These are phyloP conservation scores for Conops quadrifasciatus DNA, from an alignment of 2,888 invertebrate genomes.

Conservation along the genomic window DNA sequence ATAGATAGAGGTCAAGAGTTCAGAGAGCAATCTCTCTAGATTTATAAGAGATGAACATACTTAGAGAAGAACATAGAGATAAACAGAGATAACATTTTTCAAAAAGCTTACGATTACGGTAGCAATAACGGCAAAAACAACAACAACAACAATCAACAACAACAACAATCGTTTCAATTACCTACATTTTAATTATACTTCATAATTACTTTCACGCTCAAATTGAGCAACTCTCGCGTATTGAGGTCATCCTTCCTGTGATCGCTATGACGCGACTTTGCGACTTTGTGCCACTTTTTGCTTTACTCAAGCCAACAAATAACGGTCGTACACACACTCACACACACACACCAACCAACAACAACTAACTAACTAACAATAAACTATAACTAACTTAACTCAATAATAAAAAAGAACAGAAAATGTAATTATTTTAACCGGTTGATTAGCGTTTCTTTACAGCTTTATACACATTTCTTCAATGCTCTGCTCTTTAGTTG, in stretches of 20 bases:
- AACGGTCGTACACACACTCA: neutral
- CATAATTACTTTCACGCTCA: slow-evolving; percentile 12
- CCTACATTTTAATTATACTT: neutral
- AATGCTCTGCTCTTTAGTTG: neutral
- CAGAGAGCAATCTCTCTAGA: too few species aligned
- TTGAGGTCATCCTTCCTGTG: slow-evolving; percentile 6
- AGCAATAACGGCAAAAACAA: neutral
- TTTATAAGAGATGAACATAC: too few species aligned
- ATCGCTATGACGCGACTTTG: neutral
- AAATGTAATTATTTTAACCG: slow-evolving; percentile 20
- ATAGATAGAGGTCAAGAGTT: too few species aligned
- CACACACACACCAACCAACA: neutral
- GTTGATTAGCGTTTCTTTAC: slow-evolving; percentile 23
- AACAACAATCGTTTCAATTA: neutral
- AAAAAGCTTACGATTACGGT: too few species aligned
- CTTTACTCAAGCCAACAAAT: slow-evolving; percentile 4
- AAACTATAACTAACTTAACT: slow-evolving; percentile 5
- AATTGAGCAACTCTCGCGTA: neutral
- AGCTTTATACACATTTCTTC: neutral
- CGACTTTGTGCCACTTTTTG: neutral
- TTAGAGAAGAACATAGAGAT: too few species aligned
- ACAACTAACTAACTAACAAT: neutral
- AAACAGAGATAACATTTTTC: too few species aligned
- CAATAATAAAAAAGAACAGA: slow-evolving; percentile 1
- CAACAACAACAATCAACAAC: neutral